Evolutionary conservation across 2,797 vertebrate species (phyloP).

Genomic region (Tenualosa ilisha): DNA sequence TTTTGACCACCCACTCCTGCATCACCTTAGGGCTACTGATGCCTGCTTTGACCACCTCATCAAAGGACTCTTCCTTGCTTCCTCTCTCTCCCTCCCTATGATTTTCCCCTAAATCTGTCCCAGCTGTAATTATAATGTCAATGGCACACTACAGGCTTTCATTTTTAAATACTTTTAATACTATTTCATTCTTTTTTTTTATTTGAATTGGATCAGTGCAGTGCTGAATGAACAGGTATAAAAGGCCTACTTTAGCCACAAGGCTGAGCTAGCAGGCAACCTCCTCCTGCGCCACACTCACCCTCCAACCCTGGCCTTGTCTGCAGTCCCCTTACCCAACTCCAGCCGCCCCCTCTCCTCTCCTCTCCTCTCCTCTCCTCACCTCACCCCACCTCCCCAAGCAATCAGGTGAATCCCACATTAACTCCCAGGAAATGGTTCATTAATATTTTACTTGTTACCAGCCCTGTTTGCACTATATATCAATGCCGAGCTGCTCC

Average conservation of each 20-base stretch:
- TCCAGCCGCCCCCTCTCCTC: neutral
- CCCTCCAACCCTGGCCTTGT: neutral
- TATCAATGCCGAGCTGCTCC: constrained; percentile 94
- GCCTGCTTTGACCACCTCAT: neutral
- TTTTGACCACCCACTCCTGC: neutral
- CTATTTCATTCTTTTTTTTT: neutral
- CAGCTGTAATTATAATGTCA: too few relatives aligned
- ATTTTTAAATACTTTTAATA: neutral
- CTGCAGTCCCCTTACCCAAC: constrained; percentile 4
- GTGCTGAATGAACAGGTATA: neutral
- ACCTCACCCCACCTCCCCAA: constrained; percentile 51
- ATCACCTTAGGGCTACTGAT: neutral
- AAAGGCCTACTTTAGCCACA: neutral
- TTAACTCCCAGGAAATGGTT: constrained; percentile 80
- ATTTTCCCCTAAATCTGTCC: neutral
- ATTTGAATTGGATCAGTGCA: neutral
- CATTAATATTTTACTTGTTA: constrained; percentile 99
- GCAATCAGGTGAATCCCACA: constrained; percentile 86
- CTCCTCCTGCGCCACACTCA: neutral
- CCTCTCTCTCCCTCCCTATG: neutral
- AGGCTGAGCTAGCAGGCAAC: neutral
- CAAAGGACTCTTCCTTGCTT: neutral
- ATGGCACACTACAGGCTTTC: too few relatives aligned
- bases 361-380: neutral
- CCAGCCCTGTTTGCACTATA: constrained; percentile 90